A percentile compares a stretch with the other conserved stretches of the same genome.
phyloP scores from a whole-genome alignment of 35 echinoderm and acorn worm genomes.

The Hemicentrotus pulcherrimus region DNA sequence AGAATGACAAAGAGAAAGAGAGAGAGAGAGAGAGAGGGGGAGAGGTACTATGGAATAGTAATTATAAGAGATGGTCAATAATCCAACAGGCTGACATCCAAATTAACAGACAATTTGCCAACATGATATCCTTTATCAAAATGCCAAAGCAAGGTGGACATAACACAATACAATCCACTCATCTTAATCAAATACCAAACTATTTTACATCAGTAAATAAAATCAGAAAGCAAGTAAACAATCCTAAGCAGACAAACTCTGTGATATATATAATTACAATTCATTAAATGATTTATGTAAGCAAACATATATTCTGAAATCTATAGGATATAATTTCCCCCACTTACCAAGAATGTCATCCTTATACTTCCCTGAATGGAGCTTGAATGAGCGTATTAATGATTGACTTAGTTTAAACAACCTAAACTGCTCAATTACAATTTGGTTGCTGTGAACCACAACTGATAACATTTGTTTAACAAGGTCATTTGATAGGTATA shows the following conservation, averaged over 20 bases:
- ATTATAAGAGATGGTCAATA: background rate
- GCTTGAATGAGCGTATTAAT: background rate
- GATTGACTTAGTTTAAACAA: constrained; percentile 14
- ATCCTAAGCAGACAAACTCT: background rate
- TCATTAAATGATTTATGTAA: background rate
- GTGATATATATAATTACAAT: too few relatives aligned
- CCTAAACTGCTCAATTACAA: background rate
- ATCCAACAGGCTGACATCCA: background rate
- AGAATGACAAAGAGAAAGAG: too few relatives aligned
- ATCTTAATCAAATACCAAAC: background rate
- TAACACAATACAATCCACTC: background rate
- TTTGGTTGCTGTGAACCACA: constrained; percentile 17
- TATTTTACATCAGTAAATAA: background rate
- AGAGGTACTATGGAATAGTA: too few relatives aligned
- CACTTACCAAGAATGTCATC: background rate
- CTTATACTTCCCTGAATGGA: background rate
- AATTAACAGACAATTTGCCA: too few relatives aligned
- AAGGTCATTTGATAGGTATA: background rate
- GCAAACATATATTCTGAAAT: background rate
- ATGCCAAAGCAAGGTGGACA: background rate
- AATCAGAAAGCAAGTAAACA: background rate
- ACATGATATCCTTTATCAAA: background rate
- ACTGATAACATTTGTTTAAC: constrained; percentile 8
- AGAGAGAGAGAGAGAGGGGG: too few relatives aligned
- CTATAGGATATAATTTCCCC: background rate